phyloP scores from a whole-genome alignment of 2,888 invertebrate genomes.

The Ochropleura plecta region DNA sequence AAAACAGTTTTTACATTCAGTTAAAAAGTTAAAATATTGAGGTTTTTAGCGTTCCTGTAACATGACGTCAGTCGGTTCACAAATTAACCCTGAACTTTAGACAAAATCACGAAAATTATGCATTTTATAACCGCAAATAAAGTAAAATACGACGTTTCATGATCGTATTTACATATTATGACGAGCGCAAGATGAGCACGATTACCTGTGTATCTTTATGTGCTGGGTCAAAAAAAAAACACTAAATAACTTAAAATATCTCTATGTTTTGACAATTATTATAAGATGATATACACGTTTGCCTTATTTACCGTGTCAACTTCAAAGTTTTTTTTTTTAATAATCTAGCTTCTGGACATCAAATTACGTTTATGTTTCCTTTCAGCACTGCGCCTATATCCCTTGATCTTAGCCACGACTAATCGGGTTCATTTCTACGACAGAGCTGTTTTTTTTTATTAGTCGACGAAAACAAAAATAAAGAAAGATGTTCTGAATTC shows the following conservation, averaged over 20 bases:
- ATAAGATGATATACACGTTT: not conserved
- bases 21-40: constrained; percentile 27
- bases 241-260: not conserved
- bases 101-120: constrained; percentile 42
- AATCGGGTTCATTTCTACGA: not conserved
- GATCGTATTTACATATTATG: constrained; percentile 44
- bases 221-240: not conserved
- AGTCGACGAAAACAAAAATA: too few species aligned
- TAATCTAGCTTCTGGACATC: not conserved
- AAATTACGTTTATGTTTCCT: not conserved
- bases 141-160: constrained; percentile 40
- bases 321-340: not conserved
- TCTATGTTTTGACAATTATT: not conserved
- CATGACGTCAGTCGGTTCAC: constrained; percentile 43
- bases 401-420: not conserved
- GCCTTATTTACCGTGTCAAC: not conserved
- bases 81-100: constrained; percentile 61
- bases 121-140: constrained; percentile 45
- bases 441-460: not conserved
- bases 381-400: not conserved
- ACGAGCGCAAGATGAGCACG: constrained; percentile 17
- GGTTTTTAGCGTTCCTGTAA: constrained; percentile 20
- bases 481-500: too few species aligned
- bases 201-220: constrained; percentile 13
- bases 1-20: constrained; percentile 62